Percentiles rank a stretch among this genome's conserved stretches.
Conservation (phyloP, 2,888 invertebrate genomes). For the Leistus spinibarbis region DNA sequence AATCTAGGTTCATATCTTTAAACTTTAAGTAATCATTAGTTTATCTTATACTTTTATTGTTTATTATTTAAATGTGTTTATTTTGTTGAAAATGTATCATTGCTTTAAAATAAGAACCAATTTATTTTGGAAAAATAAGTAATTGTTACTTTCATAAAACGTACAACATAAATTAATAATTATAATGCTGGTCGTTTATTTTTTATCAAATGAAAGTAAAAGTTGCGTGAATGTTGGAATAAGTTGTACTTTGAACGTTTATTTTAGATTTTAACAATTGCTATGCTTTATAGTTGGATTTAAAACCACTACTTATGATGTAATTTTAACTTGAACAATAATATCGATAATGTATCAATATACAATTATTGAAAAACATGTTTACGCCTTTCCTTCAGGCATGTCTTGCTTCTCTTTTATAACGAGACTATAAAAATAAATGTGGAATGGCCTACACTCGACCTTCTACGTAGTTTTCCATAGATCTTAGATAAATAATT, state of each 20-base stretch:
- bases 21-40: background rate
- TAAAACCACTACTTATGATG: background rate
- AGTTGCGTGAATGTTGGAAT: background rate
- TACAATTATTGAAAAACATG: background rate
- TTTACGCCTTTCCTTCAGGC: constrained; percentile 24
- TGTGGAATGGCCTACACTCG: too few species aligned
- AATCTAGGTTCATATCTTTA: background rate
- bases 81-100: background rate
- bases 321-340: constrained; percentile 2
- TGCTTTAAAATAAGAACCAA: background rate
- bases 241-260: background rate
- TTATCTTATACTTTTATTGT: background rate
- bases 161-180: background rate
- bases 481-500: too few species aligned
- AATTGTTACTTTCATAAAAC: background rate
- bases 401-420: background rate
- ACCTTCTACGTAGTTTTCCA: too few species aligned
- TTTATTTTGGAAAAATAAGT: background rate
- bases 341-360: background rate
- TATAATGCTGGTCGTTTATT: background rate
- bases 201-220: background rate
- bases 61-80: background rate
- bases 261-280: background rate
- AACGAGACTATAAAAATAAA: too few species aligned
- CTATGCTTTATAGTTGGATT: background rate